These are phyloP conservation scores for Nephrotoma guestfalica DNA, from an alignment of 2,888 invertebrate species.

Conservation along the genomic window DNA sequence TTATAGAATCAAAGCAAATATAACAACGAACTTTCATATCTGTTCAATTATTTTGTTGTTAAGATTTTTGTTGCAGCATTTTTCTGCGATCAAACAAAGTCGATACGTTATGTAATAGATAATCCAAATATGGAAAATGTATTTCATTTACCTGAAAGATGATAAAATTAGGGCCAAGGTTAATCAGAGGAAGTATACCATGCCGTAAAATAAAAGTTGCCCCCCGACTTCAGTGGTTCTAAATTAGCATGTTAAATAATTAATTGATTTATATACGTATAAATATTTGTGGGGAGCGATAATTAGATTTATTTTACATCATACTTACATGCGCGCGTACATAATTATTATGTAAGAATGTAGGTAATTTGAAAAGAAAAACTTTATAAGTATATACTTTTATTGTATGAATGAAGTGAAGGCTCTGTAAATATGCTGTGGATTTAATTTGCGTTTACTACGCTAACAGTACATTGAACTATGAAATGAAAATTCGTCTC, in stretches of 20 bases:
- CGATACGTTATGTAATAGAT: no score
- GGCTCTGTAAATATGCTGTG: neutral
- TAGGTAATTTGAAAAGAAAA: no score
- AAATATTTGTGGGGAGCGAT: no score
- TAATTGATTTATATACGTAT: no score
- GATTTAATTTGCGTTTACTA: neutral
- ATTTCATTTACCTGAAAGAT: neutral
- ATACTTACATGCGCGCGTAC: no score
- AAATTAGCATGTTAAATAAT: no score
- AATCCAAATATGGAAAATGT: neutral
- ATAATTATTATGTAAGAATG: no score
- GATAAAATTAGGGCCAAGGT: neutral
- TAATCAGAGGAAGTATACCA: neutral
- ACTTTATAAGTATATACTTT: no score
- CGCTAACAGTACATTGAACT: neutral
- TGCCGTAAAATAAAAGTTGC: neutral
- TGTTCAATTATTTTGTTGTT: neutral
- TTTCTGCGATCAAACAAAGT: neutral
- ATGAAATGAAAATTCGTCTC: neutral
- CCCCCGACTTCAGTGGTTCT: no score
- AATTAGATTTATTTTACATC: no score
- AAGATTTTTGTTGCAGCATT: neutral
- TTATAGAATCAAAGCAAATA: neutral
- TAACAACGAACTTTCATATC: neutral
- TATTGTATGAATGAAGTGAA: neutral